Base-by-base conservation (phyloP, 2,888 invertebrate genomes). In the Cistogaster globosa region DNA sequence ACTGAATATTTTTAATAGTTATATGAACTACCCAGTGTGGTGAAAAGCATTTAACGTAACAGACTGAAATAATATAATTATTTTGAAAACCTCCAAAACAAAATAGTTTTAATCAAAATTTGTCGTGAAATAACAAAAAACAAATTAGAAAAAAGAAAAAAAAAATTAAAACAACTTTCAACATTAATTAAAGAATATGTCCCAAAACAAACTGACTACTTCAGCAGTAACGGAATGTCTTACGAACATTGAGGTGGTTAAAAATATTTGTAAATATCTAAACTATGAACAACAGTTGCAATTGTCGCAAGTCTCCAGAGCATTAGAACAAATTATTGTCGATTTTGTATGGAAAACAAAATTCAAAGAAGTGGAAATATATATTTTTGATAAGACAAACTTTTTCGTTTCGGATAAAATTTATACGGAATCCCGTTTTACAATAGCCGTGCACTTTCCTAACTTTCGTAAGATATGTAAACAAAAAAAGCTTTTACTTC, bases 261-360 rank as follows among this genome's bases (percentile, higher is more conserved):
- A 18, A 53, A 53, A 53, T 53, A 53, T 53, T 53, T 53, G 53
- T 18, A 53, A 18, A 53, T 18, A 53, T 53, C 9, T 53, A 53
- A 53, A 20, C 53, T 53, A 18, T 18, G 53, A 53, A 0, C 18
- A 53, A 1, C 53, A 53, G 18, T 20, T 53, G 53, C 18, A 53
- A 53, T 11, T 53, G 18, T 9, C 18, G 20, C 53, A 53, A 20
- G 53, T 18, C 53, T 53, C 53, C 7, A 53, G 2, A 53, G 53
- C 7, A 9, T 20, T 53, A 18, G 18, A 18, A 53, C 18, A 53
- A 6, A 53, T 53, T 18, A 53, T 53, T 53, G 53, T 53, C 0
- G 16, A 53, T 53, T 53, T 53, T 53, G 16, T 53, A 2, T 53
- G 53, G 53, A 53, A 53, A 53, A 18, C 7, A 53, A 20, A 53